A percentile compares a stretch with the other conserved stretches of the same genome.
Conservation (phyloP, 2,797 vertebrate genomes). For the Cyclopterus lumpus region DNA sequence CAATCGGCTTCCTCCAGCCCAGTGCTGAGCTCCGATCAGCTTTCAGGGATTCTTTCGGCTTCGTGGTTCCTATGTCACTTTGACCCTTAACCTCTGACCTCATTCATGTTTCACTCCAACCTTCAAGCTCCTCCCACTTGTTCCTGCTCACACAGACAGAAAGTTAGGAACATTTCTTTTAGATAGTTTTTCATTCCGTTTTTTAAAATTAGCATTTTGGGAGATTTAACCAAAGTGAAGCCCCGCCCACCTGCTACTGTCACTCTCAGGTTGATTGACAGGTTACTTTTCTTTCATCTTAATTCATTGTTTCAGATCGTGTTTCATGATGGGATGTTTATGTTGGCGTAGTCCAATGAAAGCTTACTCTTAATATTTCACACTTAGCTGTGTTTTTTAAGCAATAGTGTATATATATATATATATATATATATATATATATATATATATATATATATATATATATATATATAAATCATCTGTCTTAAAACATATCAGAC, state of each 20-base stretch:
- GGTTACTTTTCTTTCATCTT: neutral
- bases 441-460: no score
- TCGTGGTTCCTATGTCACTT: slow-evolving; percentile 15
- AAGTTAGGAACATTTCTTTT: neutral
- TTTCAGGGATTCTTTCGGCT: slow-evolving; percentile 61
- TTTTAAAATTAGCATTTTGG: neutral
- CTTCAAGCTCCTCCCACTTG: slow-evolving; percentile 8
- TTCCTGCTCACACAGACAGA: neutral
- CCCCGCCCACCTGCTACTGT: slow-evolving; percentile 13
- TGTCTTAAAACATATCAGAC: neutral
- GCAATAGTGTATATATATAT: no score
- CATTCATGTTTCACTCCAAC: neutral
- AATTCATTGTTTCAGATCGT: neutral
- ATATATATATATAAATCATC: no score
- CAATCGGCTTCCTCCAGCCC: slow-evolving; percentile 43
- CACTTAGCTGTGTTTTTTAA: neutral
- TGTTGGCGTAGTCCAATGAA: no score
- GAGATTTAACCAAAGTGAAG: slow-evolving; percentile 11
- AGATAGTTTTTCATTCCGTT: neutral
- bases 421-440: no score
- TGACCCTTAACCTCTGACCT: slow-evolving; percentile 33
- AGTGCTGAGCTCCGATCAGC: slow-evolving; percentile 39
- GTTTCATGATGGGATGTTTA: neutral
- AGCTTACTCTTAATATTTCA: no score
- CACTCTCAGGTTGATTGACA: neutral